These are phyloP conservation scores for Bimastos eiseni DNA, from an alignment of 2,888 invertebrate genomes.

Conservation along the genomic window DNA sequence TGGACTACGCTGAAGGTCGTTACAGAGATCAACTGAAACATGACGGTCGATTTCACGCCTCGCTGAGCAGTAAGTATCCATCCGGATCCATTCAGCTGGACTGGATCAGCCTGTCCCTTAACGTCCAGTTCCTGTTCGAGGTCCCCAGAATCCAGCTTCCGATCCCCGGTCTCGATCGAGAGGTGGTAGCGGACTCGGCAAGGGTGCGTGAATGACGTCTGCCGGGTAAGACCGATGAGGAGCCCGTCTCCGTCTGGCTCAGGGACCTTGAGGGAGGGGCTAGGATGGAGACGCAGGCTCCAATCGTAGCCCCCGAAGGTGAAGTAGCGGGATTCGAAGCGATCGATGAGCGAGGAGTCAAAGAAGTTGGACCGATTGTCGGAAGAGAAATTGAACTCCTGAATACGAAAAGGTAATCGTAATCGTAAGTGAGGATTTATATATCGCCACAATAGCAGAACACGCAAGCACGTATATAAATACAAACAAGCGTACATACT, in stretches of 20 bases:
- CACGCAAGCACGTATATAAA: background rate
- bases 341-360: background rate
- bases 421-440: background rate
- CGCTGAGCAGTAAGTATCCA: background rate
- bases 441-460: background rate
- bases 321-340: background rate
- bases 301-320: conserved; percentile 23
- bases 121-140: background rate
- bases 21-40: background rate
- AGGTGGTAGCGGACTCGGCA: background rate
- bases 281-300: background rate
- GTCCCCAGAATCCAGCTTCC: background rate
- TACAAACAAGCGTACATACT: background rate
- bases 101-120: background rate
- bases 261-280: background rate
- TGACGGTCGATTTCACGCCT: background rate
- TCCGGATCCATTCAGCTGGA: background rate
- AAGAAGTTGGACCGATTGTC: background rate
- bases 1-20: background rate
- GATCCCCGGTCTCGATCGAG: background rate
- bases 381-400: background rate
- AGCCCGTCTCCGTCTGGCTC: background rate
- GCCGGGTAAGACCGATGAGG: background rate
- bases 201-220: conserved; percentile 4
- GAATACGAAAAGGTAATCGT: background rate